Base-by-base conservation (phyloP, 2,113 vertebrate species). In the Herpailurus yagouaroundi region DNA sequence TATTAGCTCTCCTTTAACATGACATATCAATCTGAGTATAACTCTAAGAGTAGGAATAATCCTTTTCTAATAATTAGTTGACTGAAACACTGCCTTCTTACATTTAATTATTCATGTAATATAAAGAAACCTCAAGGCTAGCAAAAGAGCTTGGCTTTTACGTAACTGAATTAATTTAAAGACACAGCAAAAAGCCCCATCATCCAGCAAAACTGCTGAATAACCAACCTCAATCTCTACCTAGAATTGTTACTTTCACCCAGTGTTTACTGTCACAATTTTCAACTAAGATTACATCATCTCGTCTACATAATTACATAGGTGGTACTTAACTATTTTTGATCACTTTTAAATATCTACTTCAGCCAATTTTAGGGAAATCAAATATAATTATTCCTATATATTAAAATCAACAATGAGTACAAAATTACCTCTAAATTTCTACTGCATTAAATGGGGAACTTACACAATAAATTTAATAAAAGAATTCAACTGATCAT, bases 401-500 rank as follows among this genome's bases (percentile, higher is more conserved):
- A 12, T 19, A 95, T 89, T 73, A 91, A 96, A 81, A 96, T 41
- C 64, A 94, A 85, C 64, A 94, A 33, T 5, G 36, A n/a, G 45
- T 80, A 87, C 27, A 95, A 96, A 91, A 77, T 83, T 73, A 83
- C 27, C 60, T 94, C 91, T 95, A 66, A 60, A 94, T 73, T 55
- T 86, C 81, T 93, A 82, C 48, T 81, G 15, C 4, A 25, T 88
- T 77, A 93, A 97, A 89, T 55, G 52, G 19, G 33, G 88, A 97
- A 74, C 6, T 60, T 74, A 52, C 18, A 18, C 31, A 76, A 63
- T 29, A 73, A 88, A 88, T 89, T 87, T 93, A 94, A 87, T 74
- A 63, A 83, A 91, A 81, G 7, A 93, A 85, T 91, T 38, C 55
- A 97, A 57, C 1, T 80, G 60, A 84, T 96, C n/a, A 81, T 29